These are phyloP conservation scores for Cantharis lateralis DNA, from an alignment of 2,888 invertebrate genomes.

Conservation along the genomic window DNA sequence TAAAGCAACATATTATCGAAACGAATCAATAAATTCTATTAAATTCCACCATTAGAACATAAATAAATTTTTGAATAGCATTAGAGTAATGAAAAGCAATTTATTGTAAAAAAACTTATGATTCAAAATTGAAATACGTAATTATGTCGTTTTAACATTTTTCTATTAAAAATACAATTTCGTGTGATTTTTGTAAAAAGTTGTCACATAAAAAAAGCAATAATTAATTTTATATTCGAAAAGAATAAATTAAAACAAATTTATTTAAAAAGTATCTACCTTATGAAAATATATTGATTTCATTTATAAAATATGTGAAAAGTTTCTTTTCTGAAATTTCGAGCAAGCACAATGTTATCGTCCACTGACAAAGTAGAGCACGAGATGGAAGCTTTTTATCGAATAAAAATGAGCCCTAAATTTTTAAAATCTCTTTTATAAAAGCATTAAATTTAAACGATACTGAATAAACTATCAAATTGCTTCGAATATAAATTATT, in stretches of 20 bases:
- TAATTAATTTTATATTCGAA: neutral
- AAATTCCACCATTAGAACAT: neutral
- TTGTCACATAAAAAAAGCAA: neutral
- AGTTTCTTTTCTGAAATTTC: neutral
- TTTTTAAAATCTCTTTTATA: slow-evolving; percentile 6
- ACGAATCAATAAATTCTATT: neutral
- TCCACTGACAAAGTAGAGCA: slow-evolving; percentile 5
- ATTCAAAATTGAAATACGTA: neutral
- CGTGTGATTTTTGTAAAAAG: neutral
- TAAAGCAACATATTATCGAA: neutral
- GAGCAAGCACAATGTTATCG: slow-evolving; percentile 4
- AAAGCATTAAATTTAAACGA: slow-evolving; percentile 7
- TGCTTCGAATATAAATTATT: neutral
- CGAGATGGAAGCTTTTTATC: slow-evolving; percentile 1
- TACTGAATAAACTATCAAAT: neutral
- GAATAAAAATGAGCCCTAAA: slow-evolving; percentile 8
- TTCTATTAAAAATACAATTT: neutral
- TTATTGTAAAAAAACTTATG: neutral
- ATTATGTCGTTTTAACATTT: neutral
- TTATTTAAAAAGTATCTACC: neutral
- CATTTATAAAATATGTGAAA: slow-evolving; percentile 1
- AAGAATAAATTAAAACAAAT: neutral
- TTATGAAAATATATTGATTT: neutral
- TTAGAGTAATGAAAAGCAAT: neutral
- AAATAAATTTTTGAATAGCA: neutral